These are phyloP conservation scores for Glaucomys volans DNA, from an alignment of 2,113 vertebrate genomes.

Conservation along the genomic window DNA sequence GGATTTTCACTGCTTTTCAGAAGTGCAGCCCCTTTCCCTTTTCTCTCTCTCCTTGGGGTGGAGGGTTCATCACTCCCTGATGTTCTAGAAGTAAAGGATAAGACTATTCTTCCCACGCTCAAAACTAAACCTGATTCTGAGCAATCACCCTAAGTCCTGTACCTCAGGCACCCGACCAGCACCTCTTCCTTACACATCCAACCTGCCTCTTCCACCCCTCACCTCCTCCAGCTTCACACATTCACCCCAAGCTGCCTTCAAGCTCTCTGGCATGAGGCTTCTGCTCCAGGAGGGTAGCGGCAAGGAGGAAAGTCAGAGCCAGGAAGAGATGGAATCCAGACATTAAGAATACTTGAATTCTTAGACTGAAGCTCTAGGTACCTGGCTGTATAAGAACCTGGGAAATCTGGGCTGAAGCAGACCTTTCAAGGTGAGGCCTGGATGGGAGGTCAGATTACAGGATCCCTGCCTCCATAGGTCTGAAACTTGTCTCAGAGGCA, in stretches of 20 bases:
- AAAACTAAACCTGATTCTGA: neutral
- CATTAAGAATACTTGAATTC: neutral
- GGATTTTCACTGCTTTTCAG: slow-evolving; percentile 13
- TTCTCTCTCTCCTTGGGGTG: neutral
- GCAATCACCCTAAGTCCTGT: neutral
- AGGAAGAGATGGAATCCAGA: neutral
- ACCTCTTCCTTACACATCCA: neutral
- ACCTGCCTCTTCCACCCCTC: neutral
- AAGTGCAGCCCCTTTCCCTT: neutral
- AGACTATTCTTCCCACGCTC: neutral
- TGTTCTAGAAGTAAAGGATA: neutral
- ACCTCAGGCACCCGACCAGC: neutral
- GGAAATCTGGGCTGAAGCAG: neutral
- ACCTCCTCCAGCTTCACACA: neutral
- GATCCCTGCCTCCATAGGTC: neutral
- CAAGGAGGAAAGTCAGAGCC: neutral
- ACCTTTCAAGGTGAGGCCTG: neutral
- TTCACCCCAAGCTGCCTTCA: neutral
- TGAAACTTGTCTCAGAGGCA: neutral
- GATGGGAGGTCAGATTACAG: neutral
- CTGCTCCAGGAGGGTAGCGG: neutral
- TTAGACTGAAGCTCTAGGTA: neutral
- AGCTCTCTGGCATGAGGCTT: neutral
- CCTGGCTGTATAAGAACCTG: neutral
- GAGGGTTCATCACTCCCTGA: neutral